Conservation (phyloP, 2,888 invertebrate species). For the Archaeoteleia sp. region DNA sequence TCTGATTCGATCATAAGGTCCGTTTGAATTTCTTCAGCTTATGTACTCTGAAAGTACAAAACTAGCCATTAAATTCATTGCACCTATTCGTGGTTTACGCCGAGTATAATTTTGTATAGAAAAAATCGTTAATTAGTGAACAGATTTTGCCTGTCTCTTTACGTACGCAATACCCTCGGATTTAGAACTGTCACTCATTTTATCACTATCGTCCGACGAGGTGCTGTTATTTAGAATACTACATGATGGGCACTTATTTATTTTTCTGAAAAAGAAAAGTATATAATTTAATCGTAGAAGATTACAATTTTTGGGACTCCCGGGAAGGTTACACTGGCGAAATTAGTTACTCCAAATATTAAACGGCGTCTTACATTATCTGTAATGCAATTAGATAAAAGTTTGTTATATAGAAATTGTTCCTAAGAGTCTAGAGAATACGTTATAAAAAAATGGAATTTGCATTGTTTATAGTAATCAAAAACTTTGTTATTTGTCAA, state of each 20-base stretch:
- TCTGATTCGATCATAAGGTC: slow-evolving; percentile 1
- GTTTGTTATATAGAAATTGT: too few relatives aligned
- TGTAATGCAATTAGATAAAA: too few relatives aligned
- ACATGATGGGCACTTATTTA: slow-evolving; percentile 57
- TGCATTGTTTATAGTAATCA: too few relatives aligned
- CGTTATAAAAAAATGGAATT: too few relatives aligned
- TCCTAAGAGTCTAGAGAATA: too few relatives aligned
- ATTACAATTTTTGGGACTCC: neutral
- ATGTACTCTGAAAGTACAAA: slow-evolving; percentile 33
- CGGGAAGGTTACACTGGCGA: too few relatives aligned
- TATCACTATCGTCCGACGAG: slow-evolving; percentile 19
- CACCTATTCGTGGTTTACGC: too few relatives aligned
- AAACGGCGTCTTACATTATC: neutral
- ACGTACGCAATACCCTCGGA: slow-evolving; percentile 9
- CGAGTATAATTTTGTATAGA: too few relatives aligned
- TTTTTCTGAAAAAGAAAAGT: slow-evolving; percentile 42
- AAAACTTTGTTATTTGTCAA: too few relatives aligned
- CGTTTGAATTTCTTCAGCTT: slow-evolving; percentile 15
- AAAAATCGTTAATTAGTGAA: slow-evolving; percentile 1
- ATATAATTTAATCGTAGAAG: slow-evolving; percentile 1
- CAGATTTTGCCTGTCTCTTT: slow-evolving; percentile 6
- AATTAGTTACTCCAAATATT: too few relatives aligned
- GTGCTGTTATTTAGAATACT: neutral
- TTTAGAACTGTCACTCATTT: slow-evolving; percentile 9
- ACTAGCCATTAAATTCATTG: slow-evolving; percentile 7